Conservation (phyloP, 2,888 invertebrate genomes). For the Mimachlamys varia region DNA sequence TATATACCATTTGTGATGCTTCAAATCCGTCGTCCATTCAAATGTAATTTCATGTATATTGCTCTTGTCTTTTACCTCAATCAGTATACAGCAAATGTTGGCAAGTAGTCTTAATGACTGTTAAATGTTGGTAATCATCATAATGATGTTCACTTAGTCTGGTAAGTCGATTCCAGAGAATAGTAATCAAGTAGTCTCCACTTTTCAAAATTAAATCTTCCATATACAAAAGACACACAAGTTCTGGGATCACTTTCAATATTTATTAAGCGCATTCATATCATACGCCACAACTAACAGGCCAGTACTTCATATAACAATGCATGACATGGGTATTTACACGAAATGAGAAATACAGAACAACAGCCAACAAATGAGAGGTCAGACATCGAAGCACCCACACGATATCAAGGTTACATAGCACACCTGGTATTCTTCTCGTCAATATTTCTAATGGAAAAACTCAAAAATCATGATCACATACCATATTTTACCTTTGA, state of each 20-base stretch:
- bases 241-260: conserved; percentile 32
- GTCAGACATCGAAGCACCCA: conserved; percentile 14
- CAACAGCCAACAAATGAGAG: conserved; percentile 7
- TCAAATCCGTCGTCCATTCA: no score
- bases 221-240: conserved; percentile 15
- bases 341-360: background rate
- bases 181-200: no score
- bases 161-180: background rate
- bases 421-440: conserved; percentile 7
- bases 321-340: conserved; percentile 33
- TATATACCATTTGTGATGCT: no score
- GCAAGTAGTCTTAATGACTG: no score
- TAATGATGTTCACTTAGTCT: no score
- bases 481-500: background rate
- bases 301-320: conserved; percentile 34
- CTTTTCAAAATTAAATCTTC: background rate
- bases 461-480: background rate
- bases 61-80: no score
- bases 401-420: background rate
- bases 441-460: background rate
- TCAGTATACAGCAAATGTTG: no score
- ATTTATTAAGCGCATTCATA: conserved; percentile 46
- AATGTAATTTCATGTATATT: no score
- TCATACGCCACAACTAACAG: conserved; percentile 49
- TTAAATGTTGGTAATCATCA: no score